Base-by-base conservation (phyloP, 2,113 vertebrate genomes). In the Hydrochoerus hydrochaeris region DNA sequence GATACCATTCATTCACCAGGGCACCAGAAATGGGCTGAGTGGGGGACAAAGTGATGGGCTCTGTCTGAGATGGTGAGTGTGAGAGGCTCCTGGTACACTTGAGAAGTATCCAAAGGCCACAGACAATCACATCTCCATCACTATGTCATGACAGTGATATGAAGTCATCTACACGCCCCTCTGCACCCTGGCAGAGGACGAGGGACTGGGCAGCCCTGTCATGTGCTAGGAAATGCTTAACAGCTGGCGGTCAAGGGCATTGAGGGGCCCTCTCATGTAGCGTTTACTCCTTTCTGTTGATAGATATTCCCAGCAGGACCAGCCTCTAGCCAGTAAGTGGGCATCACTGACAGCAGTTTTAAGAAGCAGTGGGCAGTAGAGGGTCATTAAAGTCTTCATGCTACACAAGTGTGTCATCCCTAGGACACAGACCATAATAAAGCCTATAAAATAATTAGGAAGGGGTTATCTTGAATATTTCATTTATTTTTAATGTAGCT, bases 401-500 rank as follows among this genome's bases (percentile, higher is more conserved):
- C 41, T 6, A 38, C 6, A 58, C 46, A 49, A 88, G 22, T 17
- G 32, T 46, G 11, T 63, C 30, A 65, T n/a, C 60, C 78, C 41
- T 41, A 62, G 62, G 75, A 16, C 41, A 24, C 0, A 94, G 88
- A 11, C 16, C 65, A 38, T 20, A 46, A 58, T 52, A 82, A 93
- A 80, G 57, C 44, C 22, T 41, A 63, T 41, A 35, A 83, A 85
- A 73, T 20, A 62, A 80, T 41, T 44, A 90, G 44, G 22, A 46
- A 57, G 30, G 32, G 49, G 20, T 84, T 84, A 77, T 57, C 78
- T 62, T 20, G 2, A 69, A 49, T 19, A 49, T 35, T 49, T 62
- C n/a, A 19, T 95, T 65, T 35, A 4, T 81, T 91, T 95, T 88
- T n/a, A 94, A 71, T 35, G 7, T 85, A 82, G 89, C 28, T 75